These are phyloP conservation scores for Brachystomella parvula DNA, from an alignment of 1,140 invertebrate genomes.

Conservation along the genomic window DNA sequence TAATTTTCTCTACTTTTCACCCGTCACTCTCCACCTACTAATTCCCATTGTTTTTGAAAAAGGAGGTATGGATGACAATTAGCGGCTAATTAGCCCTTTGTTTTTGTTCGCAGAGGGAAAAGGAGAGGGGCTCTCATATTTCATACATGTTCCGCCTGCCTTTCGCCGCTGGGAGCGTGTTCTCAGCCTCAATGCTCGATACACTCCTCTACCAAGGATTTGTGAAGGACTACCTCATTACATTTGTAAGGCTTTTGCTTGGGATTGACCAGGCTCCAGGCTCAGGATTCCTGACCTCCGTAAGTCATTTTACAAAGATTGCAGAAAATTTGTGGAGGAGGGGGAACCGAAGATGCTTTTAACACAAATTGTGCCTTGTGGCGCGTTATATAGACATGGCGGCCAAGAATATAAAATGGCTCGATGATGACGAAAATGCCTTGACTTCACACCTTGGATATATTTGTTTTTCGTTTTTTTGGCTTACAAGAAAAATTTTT, in stretches of 20 bases:
- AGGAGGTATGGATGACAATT: no score
- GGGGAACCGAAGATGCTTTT: no score
- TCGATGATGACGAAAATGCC: no score
- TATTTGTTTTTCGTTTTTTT: conserved; percentile 2
- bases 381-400: no score
- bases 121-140: conserved; percentile 92
- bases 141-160: conserved; percentile 98
- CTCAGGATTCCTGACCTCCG: conserved; percentile 91
- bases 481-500: neutral
- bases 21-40: no score
- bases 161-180: conserved; percentile 94
- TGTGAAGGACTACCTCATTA: conserved; percentile 97
- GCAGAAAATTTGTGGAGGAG: no score
- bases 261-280: conserved; percentile 96
- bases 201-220: conserved; percentile 86
- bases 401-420: no score
- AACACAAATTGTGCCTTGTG: no score
- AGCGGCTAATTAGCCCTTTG: neutral
- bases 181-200: conserved; percentile 83
- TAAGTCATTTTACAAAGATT: conserved; percentile 53
- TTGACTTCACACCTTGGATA: no score
- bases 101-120: conserved; percentile 73
- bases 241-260: conserved; percentile 87
- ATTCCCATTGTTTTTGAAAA: no score
- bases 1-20: no score